Evolutionary conservation across 2,113 vertebrate genomes (phyloP), one percentile per base, ranked within the genome.

Genomic region (Lutjanus erythropterus): DNA sequence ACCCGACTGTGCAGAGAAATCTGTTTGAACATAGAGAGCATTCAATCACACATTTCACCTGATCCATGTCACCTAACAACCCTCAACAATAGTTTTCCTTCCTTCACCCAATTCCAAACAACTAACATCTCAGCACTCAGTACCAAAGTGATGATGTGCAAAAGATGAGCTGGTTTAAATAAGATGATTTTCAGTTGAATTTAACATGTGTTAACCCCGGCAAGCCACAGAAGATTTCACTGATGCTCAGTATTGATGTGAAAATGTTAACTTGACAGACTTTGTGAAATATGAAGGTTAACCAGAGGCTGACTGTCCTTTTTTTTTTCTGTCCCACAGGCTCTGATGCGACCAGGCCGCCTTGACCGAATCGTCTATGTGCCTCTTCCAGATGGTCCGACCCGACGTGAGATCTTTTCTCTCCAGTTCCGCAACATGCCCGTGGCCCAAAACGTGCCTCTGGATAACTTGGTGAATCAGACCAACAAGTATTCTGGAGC

Each of bases 361-460:
- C 96, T 99, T 61, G 98, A 99, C 86, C 96, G 97, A 29, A 96
- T 99, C 56, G 94, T 99, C 85, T 98, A 96, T 0, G 96, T 99
- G 49, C 98, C 98, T 0, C 93, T 99, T 77, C 98, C 98, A 0
- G 97, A 99, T 31, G 93, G 92, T 59, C 89, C 94, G 16, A 98
- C 98, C 14, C 95, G 98, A 0, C 85, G 21, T 50, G 96, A 98
- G 75, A 97, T 99, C 73, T 96, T 99, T 83, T 91, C 83, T 5
- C 93, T 99, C n/a, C 96, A 95, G 82, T 97, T 99, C 77, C 87
- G 78, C 46, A 92, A 92, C 39, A 98, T 97, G 97, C 97, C 98
- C 0, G 71, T 98, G 27, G 87, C 92, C 10, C 64, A 88, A 1
- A 94, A 95, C 0, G 93, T 99, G 66, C 93, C 92, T 70, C 50